A percentile compares a stretch with the other conserved stretches of the same genome.
Conservation (phyloP, 2,113 vertebrate genomes). For the Entelurus aequoreus region DNA sequence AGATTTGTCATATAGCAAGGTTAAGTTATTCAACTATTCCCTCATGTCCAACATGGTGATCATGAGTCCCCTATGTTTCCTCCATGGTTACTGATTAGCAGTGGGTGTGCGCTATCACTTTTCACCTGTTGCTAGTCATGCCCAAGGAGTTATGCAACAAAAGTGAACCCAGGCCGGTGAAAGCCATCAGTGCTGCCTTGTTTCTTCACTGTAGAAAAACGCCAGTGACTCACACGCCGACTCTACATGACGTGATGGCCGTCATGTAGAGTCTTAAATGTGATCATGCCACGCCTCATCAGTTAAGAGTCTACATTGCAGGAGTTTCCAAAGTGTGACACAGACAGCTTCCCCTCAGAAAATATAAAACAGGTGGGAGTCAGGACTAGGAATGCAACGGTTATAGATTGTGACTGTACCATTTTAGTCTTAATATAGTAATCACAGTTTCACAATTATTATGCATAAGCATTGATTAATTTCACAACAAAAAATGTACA, state of each 20-base stretch:
- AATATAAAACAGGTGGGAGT: too few relatives aligned
- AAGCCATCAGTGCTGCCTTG: conserved; percentile 9
- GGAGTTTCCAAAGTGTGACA: too few relatives aligned
- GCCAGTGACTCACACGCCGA: conserved; percentile 35
- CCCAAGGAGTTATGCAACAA: conserved; percentile 46
- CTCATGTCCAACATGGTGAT: not conserved
- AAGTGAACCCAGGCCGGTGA: conserved; percentile 26
- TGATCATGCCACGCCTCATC: conserved; percentile 24
- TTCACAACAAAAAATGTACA: too few relatives aligned
- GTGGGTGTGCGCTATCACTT: conserved; percentile 54
- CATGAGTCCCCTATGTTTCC: conserved; percentile 30
- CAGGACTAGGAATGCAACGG: too few relatives aligned
- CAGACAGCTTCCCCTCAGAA: too few relatives aligned
- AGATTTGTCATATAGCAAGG: not conserved
- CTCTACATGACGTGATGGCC: conserved; percentile 13
- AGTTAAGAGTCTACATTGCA: not conserved
- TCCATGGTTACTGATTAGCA: conserved; percentile 56
- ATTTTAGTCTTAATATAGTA: too few relatives aligned
- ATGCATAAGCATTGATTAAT: too few relatives aligned
- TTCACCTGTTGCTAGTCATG: conserved; percentile 53
- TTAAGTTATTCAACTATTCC: too few relatives aligned
- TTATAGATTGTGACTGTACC: too few relatives aligned
- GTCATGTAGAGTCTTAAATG: too few relatives aligned
- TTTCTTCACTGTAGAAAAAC: conserved; percentile 7
- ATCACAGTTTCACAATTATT: too few relatives aligned